Evolutionary conservation across 2,797 vertebrate genomes (phyloP).

Genomic region (Columba guinea): DNA sequence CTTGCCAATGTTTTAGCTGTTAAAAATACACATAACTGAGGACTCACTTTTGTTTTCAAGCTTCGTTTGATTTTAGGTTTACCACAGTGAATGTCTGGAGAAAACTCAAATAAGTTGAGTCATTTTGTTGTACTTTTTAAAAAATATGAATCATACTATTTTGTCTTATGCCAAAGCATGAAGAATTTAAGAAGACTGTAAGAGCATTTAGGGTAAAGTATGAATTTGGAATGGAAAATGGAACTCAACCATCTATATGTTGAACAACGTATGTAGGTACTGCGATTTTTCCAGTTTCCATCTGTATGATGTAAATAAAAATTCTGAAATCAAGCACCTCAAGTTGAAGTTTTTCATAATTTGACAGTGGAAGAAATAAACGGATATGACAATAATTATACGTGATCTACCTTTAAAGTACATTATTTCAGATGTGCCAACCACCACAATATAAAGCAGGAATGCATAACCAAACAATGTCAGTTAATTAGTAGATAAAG

Average conservation of each 20-base stretch:
- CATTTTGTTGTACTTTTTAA: neutral
- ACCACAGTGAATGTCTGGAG: neutral
- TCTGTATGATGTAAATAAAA: neutral
- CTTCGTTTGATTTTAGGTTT: neutral
- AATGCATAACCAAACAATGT: conserved; percentile 78
- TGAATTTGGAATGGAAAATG: conserved; percentile 51
- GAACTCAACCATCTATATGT: neutral
- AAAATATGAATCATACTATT: fast-evolving
- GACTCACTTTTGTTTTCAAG: neutral
- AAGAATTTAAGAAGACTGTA: neutral
- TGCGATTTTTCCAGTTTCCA: neutral
- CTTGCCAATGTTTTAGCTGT: neutral
- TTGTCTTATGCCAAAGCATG: neutral
- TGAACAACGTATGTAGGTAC: neutral
- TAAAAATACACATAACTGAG: neutral
- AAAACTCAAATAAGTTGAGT: neutral
- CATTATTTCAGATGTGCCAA: conserved; percentile 79
- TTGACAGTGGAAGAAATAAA: conserved; percentile 24
- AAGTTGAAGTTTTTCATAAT: neutral
- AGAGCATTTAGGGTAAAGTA: neutral
- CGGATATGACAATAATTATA: neutral
- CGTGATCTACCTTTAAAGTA: neutral
- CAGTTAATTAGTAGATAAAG: conserved; percentile 82
- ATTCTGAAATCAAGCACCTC: neutral
- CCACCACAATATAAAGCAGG: conserved; percentile 78